These are phyloP conservation scores for Chionis minor DNA, from an alignment of 2,113 vertebrate species.

Conservation along the genomic window DNA sequence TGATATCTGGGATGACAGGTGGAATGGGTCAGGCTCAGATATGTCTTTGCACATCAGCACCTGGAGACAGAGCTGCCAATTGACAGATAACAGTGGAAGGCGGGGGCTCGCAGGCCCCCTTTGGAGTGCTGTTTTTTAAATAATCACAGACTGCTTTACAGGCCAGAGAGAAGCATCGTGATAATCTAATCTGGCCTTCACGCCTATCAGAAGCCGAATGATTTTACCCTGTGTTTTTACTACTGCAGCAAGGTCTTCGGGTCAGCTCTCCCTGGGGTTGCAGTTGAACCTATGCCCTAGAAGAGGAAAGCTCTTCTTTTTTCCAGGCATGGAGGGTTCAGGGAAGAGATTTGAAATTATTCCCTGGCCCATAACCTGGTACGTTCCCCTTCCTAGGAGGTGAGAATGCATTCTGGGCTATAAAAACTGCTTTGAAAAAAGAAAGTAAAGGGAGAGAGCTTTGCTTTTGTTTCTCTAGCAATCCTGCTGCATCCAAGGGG, in stretches of 20 bases:
- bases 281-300: background rate
- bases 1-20: background rate
- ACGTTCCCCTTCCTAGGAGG: background rate
- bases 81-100: background rate
- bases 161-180: background rate
- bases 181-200: background rate
- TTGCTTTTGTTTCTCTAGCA: background rate
- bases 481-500: fast-evolving
- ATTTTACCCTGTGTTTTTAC: background rate
- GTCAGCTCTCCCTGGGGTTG: background rate
- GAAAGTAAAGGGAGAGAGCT: background rate
- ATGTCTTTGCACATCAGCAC: background rate
- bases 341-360: background rate
- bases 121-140: background rate
- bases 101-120: fast-evolving
- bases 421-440: background rate
- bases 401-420: background rate
- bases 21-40: background rate
- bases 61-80: background rate
- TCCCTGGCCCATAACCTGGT: background rate
- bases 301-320: background rate
- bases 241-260: background rate
- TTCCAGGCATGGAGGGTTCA: background rate
- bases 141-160: background rate
- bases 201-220: background rate